These are phyloP conservation scores for Sebastes vulpes DNA, from an alignment of 2,797 vertebrate genomes.

Conservation along the genomic window DNA sequence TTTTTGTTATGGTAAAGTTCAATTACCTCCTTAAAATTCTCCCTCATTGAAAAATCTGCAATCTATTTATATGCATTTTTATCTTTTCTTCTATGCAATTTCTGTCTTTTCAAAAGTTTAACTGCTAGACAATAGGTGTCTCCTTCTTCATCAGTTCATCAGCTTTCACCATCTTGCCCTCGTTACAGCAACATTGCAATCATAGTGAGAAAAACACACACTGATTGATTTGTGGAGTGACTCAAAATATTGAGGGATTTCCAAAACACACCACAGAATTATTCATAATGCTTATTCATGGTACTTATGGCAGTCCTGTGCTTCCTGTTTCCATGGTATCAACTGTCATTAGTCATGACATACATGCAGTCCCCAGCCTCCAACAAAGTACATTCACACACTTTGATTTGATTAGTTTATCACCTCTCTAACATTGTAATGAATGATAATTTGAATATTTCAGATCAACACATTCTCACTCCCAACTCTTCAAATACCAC, in stretches of 20 bases:
- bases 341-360: not conserved
- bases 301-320: not conserved
- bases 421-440: not conserved
- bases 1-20: too few species aligned
- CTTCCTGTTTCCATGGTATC: not conserved
- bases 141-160: not conserved
- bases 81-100: not conserved
- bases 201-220: not conserved
- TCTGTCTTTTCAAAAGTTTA: not conserved
- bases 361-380: not conserved
- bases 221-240: not conserved
- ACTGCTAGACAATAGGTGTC: not conserved
- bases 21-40: too few species aligned
- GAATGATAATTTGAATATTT: not conserved
- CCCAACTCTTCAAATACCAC: too few species aligned
- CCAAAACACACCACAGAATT: not conserved
- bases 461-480: too few species aligned
- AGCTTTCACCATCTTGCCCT: not conserved
- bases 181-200: not conserved
- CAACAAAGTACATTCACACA: not conserved
- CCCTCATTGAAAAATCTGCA: not conserved
- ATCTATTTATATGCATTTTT: not conserved
- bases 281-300: not conserved
- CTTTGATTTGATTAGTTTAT: not conserved
- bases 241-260: not conserved